Evolutionary conservation across 2,888 invertebrate species (phyloP).

Genomic region (Ellobium chinense): DNA sequence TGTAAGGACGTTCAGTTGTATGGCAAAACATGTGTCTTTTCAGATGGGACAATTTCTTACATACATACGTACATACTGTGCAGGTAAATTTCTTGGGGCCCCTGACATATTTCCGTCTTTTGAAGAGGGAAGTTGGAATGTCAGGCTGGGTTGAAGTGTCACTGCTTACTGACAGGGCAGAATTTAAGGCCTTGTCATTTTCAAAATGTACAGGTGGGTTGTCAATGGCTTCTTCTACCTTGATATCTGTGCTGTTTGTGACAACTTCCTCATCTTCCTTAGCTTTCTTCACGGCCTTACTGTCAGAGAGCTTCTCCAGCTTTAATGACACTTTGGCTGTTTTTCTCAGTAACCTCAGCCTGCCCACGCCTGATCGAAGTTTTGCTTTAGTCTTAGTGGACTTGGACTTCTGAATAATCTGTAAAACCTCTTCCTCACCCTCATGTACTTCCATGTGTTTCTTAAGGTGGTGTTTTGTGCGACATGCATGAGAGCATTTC

Average conservation of each 20-base stretch:
- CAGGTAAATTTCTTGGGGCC: slow-evolving; percentile 5
- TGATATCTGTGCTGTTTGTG: not conserved
- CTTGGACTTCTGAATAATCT: not conserved
- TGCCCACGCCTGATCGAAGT: not conserved
- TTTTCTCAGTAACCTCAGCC: too few relatives aligned
- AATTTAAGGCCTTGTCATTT: not conserved
- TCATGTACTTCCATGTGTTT: not conserved
- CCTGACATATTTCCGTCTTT: not conserved
- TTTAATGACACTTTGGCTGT: not conserved
- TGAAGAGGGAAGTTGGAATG: not conserved
- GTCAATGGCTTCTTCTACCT: not conserved
- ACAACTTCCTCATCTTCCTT: too few relatives aligned
- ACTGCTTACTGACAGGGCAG: not conserved
- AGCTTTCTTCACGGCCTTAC: not conserved
- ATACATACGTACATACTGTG: slow-evolving; percentile 1
- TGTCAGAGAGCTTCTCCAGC: not conserved
- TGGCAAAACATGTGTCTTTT: slow-evolving; percentile 23
- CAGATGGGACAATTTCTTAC: slow-evolving; percentile 19
- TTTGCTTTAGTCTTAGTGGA: not conserved
- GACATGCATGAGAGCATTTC: not conserved
- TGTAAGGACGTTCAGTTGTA: slow-evolving; percentile 18
- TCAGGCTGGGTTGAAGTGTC: not conserved
- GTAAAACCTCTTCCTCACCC: not conserved
- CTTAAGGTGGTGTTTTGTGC: slow-evolving; percentile 10
- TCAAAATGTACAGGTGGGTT: not conserved